Base-by-base conservation (phyloP, 2,888 invertebrate genomes). In the Fissipunctia ypsillon region DNA sequence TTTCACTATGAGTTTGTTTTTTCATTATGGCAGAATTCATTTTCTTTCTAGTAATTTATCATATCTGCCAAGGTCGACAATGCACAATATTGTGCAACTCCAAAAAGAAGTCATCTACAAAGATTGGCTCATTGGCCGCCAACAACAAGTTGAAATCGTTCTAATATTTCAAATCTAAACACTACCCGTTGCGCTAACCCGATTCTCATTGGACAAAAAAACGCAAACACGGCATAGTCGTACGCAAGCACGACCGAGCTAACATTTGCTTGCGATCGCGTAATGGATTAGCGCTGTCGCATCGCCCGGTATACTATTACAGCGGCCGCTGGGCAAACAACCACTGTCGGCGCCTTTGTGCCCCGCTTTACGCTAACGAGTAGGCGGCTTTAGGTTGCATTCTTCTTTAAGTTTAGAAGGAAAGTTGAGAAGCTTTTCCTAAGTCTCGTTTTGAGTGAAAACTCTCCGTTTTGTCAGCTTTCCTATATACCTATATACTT, bases 221-320 rank as follows among this genome's bases (percentile, higher is more conserved):
- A 85, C 86, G 87, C 88, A 88, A 89, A 89, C 86, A 87, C 86
- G 75, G 87, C 90, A 88, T 91, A 91, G 90, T 90, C 91, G 88
- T 87, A 88, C 89, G 91, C 90, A 90, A 90, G 87, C 89, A 87
- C 82, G 87, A 84, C 85, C 84, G 86, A 77, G 87, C 89, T 91
- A 92, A 92, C 90, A 92, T 91, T 91, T 89, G 90, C 77, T 61
- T 76, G 85, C 77, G 80, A 73, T 82, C 87, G 87, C 90, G 92
- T 94, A 94, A 94, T 93, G 94, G 94, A 93, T 93, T 93, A 93
- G 92, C 90, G 91, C 78, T 93, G 93, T 94, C 88, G 90, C 90
- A 85, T 80, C 88, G 89, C 84, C 86, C 84, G 88, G 90, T 91
- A 88, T 93, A 87, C 88, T 88, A 88, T 93, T 93, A 90, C 93